Evolutionary conservation across 2,113 vertebrate species (phyloP).

Genomic region (Marmota monax): DNA sequence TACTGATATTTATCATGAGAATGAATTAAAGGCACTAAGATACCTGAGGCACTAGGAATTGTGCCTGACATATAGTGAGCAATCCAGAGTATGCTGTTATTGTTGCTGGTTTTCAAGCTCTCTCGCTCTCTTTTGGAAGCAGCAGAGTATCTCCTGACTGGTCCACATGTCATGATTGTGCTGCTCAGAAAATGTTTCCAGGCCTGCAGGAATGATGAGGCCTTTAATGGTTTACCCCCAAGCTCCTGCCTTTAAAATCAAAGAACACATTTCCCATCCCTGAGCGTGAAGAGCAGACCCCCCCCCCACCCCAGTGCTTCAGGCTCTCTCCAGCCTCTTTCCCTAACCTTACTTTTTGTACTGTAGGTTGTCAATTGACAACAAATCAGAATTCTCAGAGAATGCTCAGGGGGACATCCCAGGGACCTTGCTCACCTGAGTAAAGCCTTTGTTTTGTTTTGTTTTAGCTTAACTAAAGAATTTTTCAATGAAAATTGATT

Average conservation of each 20-base stretch:
- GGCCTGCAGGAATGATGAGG: not conserved
- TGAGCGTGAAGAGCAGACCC: not conserved
- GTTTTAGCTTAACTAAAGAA: conserved; percentile 26
- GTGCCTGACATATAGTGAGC: not conserved
- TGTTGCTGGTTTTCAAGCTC: not conserved
- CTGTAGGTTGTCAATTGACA: not conserved
- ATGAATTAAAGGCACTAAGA: not conserved
- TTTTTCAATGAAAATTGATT: conserved; percentile 40
- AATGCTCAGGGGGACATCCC: not conserved
- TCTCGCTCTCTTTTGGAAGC: not conserved
- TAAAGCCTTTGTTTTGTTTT: conserved; percentile 21
- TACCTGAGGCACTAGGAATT: not conserved
- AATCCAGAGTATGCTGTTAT: not conserved
- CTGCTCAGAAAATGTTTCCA: not conserved
- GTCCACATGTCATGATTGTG: not conserved
- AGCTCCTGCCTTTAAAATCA: not conserved
- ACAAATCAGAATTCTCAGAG: not conserved
- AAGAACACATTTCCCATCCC: not conserved
- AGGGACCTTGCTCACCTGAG: not conserved
- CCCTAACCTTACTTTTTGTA: not conserved
- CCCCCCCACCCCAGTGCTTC: not conserved
- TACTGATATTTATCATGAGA: not conserved
- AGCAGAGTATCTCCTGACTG: not conserved
- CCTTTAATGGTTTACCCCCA: not conserved
- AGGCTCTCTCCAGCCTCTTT: not conserved